phyloP scores from a whole-genome alignment of 2,888 invertebrate species.

The Ophion ellenae region DNA sequence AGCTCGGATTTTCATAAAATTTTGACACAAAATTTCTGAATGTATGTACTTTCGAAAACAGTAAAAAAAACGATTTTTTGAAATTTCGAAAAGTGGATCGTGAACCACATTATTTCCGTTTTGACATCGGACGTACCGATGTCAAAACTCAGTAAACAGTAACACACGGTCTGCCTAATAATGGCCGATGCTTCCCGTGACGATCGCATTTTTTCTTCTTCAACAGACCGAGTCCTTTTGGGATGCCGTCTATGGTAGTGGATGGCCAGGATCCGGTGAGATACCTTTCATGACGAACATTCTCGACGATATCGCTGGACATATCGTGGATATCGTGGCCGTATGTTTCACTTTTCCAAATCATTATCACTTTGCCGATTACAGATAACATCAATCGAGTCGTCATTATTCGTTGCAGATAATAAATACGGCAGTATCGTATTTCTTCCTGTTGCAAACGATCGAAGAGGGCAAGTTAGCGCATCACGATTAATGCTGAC shows the following conservation, averaged over 20 bases:
- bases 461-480: conserved; percentile 44
- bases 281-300: conserved; percentile 35
- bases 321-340: conserved; percentile 21
- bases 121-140: conserved; percentile 41
- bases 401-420: conserved; percentile 43
- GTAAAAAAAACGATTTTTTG: too few species aligned
- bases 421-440: conserved; percentile 65
- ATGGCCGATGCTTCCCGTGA: neutral
- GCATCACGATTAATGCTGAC: too few species aligned
- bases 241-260: conserved; percentile 36
- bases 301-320: conserved; percentile 39
- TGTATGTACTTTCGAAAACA: too few species aligned
- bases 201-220: neutral
- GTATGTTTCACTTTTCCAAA: neutral
- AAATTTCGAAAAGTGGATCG: neutral
- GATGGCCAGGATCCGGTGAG: conserved; percentile 28
- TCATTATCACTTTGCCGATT: neutral
- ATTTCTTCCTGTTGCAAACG: conserved; percentile 64
- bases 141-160: too few species aligned
- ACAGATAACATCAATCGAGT: neutral
- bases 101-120: neutral
- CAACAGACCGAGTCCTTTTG: conserved; percentile 30
- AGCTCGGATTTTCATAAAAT: too few species aligned
- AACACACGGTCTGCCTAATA: neutral
- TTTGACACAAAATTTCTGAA: too few species aligned